These are phyloP conservation scores for Dendronephthya gigantea DNA, from an alignment of 64 coral and sea anemone species.

Conservation along the genomic window DNA sequence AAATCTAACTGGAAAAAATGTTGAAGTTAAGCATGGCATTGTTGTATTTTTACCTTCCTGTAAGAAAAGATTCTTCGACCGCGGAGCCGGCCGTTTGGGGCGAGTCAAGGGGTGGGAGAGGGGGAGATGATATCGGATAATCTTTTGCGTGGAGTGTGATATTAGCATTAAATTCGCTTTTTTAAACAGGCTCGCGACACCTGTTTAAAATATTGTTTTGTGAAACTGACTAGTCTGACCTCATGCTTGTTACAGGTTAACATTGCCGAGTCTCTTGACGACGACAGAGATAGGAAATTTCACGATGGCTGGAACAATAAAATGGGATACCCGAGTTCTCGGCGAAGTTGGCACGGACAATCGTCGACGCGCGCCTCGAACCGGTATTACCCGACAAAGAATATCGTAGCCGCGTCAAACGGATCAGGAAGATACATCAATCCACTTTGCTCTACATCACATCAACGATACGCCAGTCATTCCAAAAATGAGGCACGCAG, in stretches of 20 bases:
- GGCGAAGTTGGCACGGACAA: conserved; percentile 14
- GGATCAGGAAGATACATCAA: neutral
- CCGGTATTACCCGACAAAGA: neutral
- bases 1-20: too few species aligned
- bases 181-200: too few species aligned
- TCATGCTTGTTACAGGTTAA: neutral
- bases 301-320: neutral
- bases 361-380: neutral
- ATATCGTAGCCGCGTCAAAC: neutral
- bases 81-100: too few species aligned
- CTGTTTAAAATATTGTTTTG: too few species aligned
- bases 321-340: neutral
- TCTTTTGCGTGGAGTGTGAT: too few species aligned
- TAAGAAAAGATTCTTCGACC: too few species aligned
- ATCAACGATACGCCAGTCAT: neutral
- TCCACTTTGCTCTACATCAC: neutral
- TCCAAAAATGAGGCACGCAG: neutral
- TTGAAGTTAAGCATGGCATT: too few species aligned
- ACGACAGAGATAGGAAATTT: neutral
- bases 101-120: too few species aligned
- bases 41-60: too few species aligned
- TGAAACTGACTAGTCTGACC: too few species aligned
- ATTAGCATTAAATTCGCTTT: too few species aligned
- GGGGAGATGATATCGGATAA: too few species aligned
- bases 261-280: neutral